Evolutionary conservation across 2,797 vertebrate species (phyloP), one percentile per base, ranked within the genome.

Genomic region (Aythya fuligula): DNA sequence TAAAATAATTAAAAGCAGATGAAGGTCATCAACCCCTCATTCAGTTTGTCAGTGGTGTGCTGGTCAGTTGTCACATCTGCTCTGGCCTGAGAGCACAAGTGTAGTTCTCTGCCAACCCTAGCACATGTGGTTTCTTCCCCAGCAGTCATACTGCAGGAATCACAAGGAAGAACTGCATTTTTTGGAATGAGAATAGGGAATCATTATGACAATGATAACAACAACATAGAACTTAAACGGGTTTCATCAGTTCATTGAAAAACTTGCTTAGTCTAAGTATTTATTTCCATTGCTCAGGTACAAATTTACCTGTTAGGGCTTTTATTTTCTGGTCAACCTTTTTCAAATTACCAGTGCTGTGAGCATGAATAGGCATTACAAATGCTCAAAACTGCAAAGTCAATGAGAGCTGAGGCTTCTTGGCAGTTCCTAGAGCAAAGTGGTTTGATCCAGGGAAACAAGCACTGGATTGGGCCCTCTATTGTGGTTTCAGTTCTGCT

Each of bases 191-290:
- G 6, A 62, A 67, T 4, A 4, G 20, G 6, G 8, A 76, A 93
- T 15, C 8, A 13, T 22, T 51, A 78, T 7, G 21, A 38, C 5
- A 54, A 72, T 0, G 0, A 73, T 71, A 89, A 56, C 3, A 0
- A 73, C 74, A 89, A 56, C 3, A 56, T 0, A 2, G 4, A 16
- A 22, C 41, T 89, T 82, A 20, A 58, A 74, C 54, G 4, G 0
- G 28, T 66, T 93, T 66, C 32, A 85, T 45, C 21, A 51, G 39
- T 61, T 70, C 13, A n/a, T 45, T 73, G 34, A 73, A 95, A 76
- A 85, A 9, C 17, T 86, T 79, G 38, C 70, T 79, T 75, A 66
- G 85, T 77, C 51, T 20, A 58, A n/a, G 14, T 27, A 38, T 58
- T 87, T 54, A 4, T 1, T 65, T 87, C 65, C 66, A 47, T 62